A percentile compares a stretch with the other conserved stretches of the same genome.
Conservation (phyloP, 2,113 vertebrate species). For the Ictidomys tridecemlineatus region DNA sequence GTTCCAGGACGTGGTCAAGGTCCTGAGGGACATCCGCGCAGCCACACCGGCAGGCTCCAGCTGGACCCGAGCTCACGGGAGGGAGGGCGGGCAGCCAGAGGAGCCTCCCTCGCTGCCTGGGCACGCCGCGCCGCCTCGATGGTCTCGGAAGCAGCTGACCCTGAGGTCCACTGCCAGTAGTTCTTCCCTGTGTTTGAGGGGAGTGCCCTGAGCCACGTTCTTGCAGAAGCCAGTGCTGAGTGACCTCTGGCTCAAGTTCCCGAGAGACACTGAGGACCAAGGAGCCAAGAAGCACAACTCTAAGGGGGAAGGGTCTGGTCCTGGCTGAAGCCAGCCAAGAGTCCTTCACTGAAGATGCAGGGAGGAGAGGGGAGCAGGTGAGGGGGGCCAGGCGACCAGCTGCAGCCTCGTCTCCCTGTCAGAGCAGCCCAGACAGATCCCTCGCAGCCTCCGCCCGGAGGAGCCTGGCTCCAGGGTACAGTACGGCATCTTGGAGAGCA, state of each 20-base stretch:
- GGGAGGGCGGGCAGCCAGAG: too few species aligned
- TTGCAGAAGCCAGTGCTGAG: neutral
- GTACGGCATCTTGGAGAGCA: neutral
- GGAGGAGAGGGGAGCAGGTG: neutral
- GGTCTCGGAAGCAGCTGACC: neutral
- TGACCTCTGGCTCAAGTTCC: neutral
- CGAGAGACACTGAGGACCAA: neutral
- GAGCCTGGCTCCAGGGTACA: neutral
- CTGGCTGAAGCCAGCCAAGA: neutral
- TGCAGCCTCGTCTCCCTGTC: neutral
- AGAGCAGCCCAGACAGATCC: neutral
- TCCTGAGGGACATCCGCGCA: neutral
- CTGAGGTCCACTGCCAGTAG: rapidly evolving
- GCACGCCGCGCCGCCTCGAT: neutral
- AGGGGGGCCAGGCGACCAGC: neutral
- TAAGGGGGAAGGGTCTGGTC: neutral
- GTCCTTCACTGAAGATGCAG: neutral
- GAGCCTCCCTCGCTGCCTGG: neutral
- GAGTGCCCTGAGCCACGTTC: neutral
- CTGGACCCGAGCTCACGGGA: too few species aligned
- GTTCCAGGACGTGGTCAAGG: neutral
- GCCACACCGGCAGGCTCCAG: neutral
- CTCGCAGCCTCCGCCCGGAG: rapidly evolving
- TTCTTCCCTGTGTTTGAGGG: neutral
- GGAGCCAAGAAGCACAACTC: neutral